Evolutionary conservation across 2,113 vertebrate genomes (phyloP).

Genomic region (Oncorhynchus tshawytscha): DNA sequence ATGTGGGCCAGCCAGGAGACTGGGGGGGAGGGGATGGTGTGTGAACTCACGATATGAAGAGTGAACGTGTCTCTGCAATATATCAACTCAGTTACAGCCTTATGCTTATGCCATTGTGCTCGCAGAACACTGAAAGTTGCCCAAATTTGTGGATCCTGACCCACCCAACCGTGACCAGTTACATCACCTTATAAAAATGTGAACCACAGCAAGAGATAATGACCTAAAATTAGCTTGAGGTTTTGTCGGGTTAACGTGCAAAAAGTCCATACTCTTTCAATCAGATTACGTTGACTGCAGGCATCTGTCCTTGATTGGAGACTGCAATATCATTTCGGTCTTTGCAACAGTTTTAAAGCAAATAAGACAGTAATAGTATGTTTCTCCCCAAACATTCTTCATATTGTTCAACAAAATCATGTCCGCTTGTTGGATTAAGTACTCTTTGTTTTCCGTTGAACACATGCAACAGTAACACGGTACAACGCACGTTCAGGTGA

Average conservation of each 20-base stretch:
- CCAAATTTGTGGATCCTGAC: not conserved
- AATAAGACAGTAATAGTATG: no score
- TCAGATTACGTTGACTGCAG: no score
- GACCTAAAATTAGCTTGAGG: not conserved
- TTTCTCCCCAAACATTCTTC: no score
- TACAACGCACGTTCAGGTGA: no score
- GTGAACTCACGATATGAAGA: not conserved
- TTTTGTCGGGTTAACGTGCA: not conserved
- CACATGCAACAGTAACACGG: no score
- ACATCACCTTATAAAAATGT: not conserved
- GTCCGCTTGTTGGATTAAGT: no score
- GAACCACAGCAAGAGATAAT: not conserved
- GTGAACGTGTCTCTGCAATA: not conserved
- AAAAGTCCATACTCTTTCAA: not conserved
- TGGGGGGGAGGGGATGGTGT: constrained; percentile 8
- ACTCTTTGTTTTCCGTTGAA: no score
- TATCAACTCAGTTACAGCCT: not conserved
- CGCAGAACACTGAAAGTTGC: not conserved
- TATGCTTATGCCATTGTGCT: not conserved
- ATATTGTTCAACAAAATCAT: no score
- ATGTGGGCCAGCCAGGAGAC: constrained; percentile 27
- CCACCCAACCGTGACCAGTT: not conserved
- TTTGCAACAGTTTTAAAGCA: no score
- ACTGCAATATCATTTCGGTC: no score
- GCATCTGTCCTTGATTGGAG: no score